Conservation (phyloP, 23 tunicate genomes). For the Phallusia fumigata region DNA sequence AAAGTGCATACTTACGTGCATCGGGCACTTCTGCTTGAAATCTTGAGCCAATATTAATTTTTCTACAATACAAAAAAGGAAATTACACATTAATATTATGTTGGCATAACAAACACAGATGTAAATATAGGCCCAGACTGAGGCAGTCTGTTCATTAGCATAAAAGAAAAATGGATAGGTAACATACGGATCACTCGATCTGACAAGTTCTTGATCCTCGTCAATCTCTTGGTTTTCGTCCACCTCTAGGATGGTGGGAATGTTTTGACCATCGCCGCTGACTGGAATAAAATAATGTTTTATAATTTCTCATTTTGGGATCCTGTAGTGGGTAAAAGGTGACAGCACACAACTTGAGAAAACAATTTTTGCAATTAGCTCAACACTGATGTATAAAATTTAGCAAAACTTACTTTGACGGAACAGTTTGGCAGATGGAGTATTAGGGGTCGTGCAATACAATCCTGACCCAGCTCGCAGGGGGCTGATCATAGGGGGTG, state of each 20-base stretch:
- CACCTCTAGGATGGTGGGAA: conserved; percentile 65
- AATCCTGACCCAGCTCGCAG: conserved; percentile 79
- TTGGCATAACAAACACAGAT: no score
- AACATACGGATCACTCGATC: conserved; percentile 92
- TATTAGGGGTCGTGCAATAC: conserved; percentile 81
- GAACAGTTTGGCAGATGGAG: conserved; percentile 55
- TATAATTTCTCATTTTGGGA: no score
- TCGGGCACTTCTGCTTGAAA: conserved; percentile 78
- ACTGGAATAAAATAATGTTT: background rate
- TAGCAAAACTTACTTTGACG: conserved; percentile 59
- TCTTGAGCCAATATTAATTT: conserved; percentile 84
- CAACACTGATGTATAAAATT: no score
- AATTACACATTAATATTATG: no score
- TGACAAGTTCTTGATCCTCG: conserved; percentile 57
- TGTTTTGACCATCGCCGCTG: conserved; percentile 53
- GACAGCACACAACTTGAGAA: no score
- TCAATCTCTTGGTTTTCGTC: conserved; percentile 45
- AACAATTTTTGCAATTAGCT: no score
- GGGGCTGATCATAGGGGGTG: conserved; percentile 95
- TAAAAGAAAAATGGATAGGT: no score
- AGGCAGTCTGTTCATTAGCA: no score
- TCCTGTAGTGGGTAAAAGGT: no score
- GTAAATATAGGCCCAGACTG: no score
- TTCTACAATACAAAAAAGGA: conserved; percentile 43
- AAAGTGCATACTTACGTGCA: conserved; percentile 41